Evolutionary conservation across 1,140 invertebrate species (phyloP).

Genomic region (Apis mellifera): DNA sequence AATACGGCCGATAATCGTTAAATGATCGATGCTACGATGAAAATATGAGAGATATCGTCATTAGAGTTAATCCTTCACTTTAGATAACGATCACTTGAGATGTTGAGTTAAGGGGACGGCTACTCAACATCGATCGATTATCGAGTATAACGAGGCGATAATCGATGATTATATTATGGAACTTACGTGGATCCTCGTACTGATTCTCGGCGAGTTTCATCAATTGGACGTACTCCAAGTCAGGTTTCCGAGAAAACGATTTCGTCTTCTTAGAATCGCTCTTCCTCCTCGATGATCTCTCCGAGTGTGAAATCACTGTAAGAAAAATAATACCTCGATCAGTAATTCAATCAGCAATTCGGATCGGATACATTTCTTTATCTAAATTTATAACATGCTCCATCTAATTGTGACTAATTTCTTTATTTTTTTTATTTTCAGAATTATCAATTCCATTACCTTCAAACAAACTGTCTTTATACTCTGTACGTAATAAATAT

Average conservation of each 20-base stretch:
- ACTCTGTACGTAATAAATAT: too few relatives aligned
- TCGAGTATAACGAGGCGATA: not conserved
- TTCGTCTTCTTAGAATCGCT: slow-evolving; percentile 55
- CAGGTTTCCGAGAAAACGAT: slow-evolving; percentile 60
- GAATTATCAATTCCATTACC: too few relatives aligned
- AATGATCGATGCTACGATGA: too few relatives aligned
- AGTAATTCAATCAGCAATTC: not conserved
- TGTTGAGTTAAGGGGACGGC: too few relatives aligned
- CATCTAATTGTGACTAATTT: too few relatives aligned
- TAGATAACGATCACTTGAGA: not conserved
- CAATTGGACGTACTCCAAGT: slow-evolving; percentile 72
- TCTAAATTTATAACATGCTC: too few relatives aligned
- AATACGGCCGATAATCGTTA: too few relatives aligned
- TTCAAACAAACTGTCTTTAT: too few relatives aligned
- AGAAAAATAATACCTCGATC: slow-evolving; percentile 14
- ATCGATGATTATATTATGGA: not conserved
- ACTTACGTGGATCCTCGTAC: slow-evolving; percentile 78
- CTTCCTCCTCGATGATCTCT: slow-evolving; percentile 32
- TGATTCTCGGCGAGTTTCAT: slow-evolving; percentile 75
- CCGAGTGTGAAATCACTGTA: slow-evolving; percentile 45
- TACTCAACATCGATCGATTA: not conserved
- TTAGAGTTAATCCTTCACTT: not conserved
- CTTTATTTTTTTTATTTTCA: too few relatives aligned
- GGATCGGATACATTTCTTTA: too few relatives aligned
- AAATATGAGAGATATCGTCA: too few relatives aligned